Conservation (phyloP, 2,888 invertebrate genomes). For the Myathropa florea region DNA sequence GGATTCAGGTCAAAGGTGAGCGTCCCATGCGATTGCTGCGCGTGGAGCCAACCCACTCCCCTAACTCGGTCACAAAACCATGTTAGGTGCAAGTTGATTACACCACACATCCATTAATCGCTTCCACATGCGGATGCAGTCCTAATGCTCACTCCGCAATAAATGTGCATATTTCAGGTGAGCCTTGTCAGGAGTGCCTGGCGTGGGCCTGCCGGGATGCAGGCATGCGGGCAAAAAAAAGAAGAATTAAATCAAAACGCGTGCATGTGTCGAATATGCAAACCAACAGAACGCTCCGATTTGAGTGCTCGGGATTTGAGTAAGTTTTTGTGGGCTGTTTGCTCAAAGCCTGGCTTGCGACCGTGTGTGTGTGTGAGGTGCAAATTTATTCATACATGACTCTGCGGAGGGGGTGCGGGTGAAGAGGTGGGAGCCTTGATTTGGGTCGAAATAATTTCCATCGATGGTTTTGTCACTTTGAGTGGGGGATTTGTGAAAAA, state of each 20-base stretch:
- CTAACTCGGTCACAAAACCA: constrained; percentile 45
- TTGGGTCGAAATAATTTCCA: constrained; percentile 65
- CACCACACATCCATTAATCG: constrained; percentile 53
- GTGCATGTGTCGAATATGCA: constrained; percentile 31
- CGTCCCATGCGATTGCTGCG: background rate
- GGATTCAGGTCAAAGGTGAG: constrained; percentile 22
- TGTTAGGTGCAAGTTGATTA: constrained; percentile 61
- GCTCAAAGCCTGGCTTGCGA: background rate
- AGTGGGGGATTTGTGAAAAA: constrained; percentile 19
- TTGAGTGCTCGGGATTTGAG: background rate
- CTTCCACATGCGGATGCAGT: constrained; percentile 48
- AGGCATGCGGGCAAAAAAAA: background rate
- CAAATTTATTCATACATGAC: constrained; percentile 52
- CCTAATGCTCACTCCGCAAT: constrained; percentile 19
- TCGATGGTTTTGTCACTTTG: constrained; percentile 50
- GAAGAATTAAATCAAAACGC: constrained; percentile 11
- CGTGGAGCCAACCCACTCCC: background rate
- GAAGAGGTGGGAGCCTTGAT: constrained; percentile 22
- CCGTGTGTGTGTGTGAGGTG: background rate
- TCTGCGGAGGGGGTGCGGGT: no score
- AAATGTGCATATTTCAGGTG: background rate
- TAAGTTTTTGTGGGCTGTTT: constrained; percentile 3
- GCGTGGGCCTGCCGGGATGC: background rate
- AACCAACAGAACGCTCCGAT: constrained; percentile 9
- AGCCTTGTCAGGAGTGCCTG: background rate